phyloP scores from a whole-genome alignment of 1,140 invertebrate species.

The Eumeta japonica region DNA sequence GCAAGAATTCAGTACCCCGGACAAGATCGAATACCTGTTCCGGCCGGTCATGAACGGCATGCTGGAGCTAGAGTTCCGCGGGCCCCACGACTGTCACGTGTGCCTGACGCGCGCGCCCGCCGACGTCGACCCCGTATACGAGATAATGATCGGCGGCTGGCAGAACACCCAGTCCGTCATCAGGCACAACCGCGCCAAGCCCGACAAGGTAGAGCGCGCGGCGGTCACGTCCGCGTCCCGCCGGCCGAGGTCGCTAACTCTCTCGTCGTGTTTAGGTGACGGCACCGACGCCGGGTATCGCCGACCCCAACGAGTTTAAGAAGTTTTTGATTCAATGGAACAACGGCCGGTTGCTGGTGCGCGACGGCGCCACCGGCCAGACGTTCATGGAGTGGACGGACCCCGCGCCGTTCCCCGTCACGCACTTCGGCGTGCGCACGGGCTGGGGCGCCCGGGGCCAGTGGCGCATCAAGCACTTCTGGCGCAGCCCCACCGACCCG shows the following conservation, averaged over 20 bases:
- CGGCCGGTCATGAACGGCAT: conserved; percentile 55
- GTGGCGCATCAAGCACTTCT: conserved; percentile 56
- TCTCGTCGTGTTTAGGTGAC: conserved; percentile 44
- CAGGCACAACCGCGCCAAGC: conserved; percentile 61
- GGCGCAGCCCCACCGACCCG: conserved; percentile 4
- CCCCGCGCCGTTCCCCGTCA: conserved; percentile 59
- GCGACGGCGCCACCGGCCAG: conserved; percentile 39
- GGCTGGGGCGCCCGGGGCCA: conserved; percentile 63
- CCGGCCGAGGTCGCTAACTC: neutral
- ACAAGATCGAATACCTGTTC: conserved; percentile 62
- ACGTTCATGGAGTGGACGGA: conserved; percentile 61
- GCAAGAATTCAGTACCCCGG: conserved; percentile 54
- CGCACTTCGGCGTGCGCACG: conserved; percentile 63
- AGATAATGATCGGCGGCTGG: conserved; percentile 65
- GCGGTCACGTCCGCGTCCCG: too few relatives aligned
- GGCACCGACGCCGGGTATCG: conserved; percentile 55
- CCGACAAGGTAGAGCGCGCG: conserved; percentile 63
- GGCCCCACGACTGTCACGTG: conserved; percentile 63
- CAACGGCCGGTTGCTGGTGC: conserved; percentile 56
- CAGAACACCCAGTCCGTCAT: conserved; percentile 63
- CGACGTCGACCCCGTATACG: conserved; percentile 61
- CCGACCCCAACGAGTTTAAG: conserved; percentile 57
- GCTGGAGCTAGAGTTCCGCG: conserved; percentile 58
- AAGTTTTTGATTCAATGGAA: conserved; percentile 63
- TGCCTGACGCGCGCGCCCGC: conserved; percentile 53